phyloP scores from a whole-genome alignment of 2,113 vertebrate genomes.

The Cynopterus brachyotis region DNA sequence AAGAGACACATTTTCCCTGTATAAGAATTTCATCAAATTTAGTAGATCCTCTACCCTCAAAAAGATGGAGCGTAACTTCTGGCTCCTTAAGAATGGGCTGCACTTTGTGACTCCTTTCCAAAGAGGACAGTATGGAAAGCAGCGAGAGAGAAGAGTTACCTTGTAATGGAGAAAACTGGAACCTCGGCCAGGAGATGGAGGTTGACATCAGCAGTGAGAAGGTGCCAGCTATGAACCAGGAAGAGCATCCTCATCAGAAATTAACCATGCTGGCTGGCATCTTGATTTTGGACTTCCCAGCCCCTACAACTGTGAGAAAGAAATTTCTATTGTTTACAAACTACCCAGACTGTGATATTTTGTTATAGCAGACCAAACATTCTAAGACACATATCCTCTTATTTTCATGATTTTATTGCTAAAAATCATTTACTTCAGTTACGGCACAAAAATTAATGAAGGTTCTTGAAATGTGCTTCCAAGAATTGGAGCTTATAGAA shows the following conservation, averaged over 20 bases:
- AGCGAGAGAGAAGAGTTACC: fast-evolving
- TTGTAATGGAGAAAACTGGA: neutral
- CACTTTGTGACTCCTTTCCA: neutral
- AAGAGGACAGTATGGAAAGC: neutral
- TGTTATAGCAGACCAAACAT: neutral
- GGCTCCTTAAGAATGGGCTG: neutral
- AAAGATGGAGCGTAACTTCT: neutral
- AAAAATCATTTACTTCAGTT: neutral
- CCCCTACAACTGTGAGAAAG: neutral
- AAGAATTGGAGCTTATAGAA: neutral
- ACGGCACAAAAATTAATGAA: neutral
- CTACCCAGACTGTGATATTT: neutral
- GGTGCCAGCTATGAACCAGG: neutral
- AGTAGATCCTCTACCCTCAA: neutral
- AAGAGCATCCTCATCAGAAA: neutral
- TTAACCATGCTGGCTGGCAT: neutral
- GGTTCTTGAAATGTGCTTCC: neutral
- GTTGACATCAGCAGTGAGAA: neutral
- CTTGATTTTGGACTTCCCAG: neutral
- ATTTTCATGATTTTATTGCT: neutral
- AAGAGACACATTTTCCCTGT: neutral
- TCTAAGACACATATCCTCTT: neutral
- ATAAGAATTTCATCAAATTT: neutral
- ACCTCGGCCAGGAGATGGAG: neutral
- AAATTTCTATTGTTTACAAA: neutral